These are phyloP conservation scores for Agrochola litura DNA, from an alignment of 2,888 invertebrate species.

Conservation along the genomic window DNA sequence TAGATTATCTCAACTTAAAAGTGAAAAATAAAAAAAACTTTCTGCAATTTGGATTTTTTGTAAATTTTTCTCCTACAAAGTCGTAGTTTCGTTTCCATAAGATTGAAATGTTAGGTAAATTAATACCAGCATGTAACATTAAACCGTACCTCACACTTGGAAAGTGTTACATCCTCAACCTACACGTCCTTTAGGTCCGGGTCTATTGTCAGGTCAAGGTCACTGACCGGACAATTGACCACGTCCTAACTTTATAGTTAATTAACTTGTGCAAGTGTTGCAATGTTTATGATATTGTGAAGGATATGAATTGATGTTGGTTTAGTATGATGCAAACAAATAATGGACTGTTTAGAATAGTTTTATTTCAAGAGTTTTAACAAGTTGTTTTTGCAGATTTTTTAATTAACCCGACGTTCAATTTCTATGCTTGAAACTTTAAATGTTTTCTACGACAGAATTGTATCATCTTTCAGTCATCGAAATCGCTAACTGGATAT, in stretches of 20 bases:
- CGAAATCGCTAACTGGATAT: background rate
- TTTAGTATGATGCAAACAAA: background rate
- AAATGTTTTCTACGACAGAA: background rate
- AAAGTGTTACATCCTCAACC: constrained; percentile 37
- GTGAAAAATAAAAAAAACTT: too few relatives aligned
- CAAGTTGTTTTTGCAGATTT: background rate
- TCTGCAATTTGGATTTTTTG: background rate
- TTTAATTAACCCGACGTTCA: too few relatives aligned
- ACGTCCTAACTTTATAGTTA: constrained; percentile 38
- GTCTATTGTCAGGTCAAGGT: constrained; percentile 50
- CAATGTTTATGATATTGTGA: constrained; percentile 4
- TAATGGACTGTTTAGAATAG: background rate
- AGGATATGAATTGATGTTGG: background rate
- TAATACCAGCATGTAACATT: constrained; percentile 35
- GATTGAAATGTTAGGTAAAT: background rate
- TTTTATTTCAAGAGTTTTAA: background rate
- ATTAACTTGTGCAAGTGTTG: constrained; percentile 20
- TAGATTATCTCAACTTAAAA: too few relatives aligned
- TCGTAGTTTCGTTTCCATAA: background rate
- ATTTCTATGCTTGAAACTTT: background rate
- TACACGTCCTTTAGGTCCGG: constrained; percentile 33
- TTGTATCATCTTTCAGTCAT: background rate
- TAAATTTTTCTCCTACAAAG: background rate
- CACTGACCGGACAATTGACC: constrained; percentile 50
- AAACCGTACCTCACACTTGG: constrained; percentile 21